Base-by-base conservation (phyloP, 1,140 invertebrate species). In the Polypedilum pembai region DNA sequence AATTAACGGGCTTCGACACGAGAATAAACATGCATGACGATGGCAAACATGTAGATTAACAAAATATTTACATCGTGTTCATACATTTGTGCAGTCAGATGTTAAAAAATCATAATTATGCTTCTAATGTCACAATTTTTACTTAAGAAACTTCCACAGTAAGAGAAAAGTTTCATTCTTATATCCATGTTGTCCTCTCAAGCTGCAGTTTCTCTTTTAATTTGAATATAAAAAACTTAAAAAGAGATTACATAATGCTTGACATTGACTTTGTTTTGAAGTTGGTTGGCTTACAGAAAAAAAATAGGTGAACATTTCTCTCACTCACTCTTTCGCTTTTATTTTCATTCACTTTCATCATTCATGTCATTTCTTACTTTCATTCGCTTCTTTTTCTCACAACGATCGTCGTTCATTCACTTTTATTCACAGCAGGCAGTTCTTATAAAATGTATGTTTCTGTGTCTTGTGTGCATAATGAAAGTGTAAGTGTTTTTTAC, bases 41-140 rank as follows among this genome's bases (percentile, higher is more conserved):
- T 56, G 45, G 45, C 12, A 56, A 56, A 56, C 45, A 56, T 56
- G n/a, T n/a, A 56, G 45, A 56, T 56, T 56, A 56, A 56, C 12
- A 56, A 56, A 56, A 56, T 56, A 56, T 56, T 56, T 56, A 56
- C 45, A 56, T 56, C 45, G 45, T 56, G 45, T 56, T 56, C 45
- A 56, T 56, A 56, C 45, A 56, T 56, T 33, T 33, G 45, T 56
- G 45, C 45, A 56, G 45, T n/a, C 45, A 56, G n/a, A n/a, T 56
- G 45, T 15, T 15, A 56, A 8, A 56, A 56, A 56, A 33, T 33
- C 5, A 33, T 33, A 56, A 15, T 56, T 15, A n/a, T n/a, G 12
- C n/a, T 56, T 45, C 45, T 56, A 56, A 56, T 56, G 45, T 56
- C 45, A 56, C n/a, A 56, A 56, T 56, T 56, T 15, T 15, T n/a